Percentiles rank a stretch among this genome's conserved stretches.
These are phyloP conservation scores for Pinctada fucata DNA, from an alignment of 2,888 invertebrate genomes.

Conservation along the genomic window DNA sequence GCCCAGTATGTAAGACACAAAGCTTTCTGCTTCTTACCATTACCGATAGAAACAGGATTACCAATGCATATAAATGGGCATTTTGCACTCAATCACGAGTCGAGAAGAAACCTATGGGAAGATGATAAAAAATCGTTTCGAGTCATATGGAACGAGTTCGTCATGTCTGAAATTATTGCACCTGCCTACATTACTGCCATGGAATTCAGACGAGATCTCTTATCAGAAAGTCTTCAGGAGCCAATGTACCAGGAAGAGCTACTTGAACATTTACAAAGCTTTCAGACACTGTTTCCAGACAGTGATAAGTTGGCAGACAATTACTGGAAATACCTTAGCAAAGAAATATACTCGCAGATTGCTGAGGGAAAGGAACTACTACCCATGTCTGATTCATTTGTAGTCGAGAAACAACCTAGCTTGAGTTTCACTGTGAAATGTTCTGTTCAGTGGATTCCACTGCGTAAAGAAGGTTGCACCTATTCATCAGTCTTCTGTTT, in stretches of 20 bases:
- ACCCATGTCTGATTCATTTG: not conserved
- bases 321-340: not conserved
- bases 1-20: not conserved
- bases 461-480: not conserved
- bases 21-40: slow-evolving; percentile 59
- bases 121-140: slow-evolving; percentile 34
- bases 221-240: not conserved
- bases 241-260: not conserved
- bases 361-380: slow-evolving; percentile 8
- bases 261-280: not conserved
- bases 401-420: too few relatives aligned
- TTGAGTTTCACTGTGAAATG: not conserved
- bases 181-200: not conserved
- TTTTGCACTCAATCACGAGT: slow-evolving; percentile 56
- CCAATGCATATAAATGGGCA: slow-evolving; percentile 65
- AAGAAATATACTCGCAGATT: not conserved
- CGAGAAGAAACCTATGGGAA: slow-evolving; percentile 23
- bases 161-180: not conserved
- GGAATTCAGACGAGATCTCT: not conserved
- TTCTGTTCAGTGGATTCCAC: not conserved
- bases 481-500: not conserved
- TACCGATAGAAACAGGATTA: slow-evolving; percentile 53
- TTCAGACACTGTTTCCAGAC: not conserved
- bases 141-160: not conserved
- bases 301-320: not conserved